Evolutionary conservation across 2,888 invertebrate species (phyloP).

Genomic region (Seira musarum): DNA sequence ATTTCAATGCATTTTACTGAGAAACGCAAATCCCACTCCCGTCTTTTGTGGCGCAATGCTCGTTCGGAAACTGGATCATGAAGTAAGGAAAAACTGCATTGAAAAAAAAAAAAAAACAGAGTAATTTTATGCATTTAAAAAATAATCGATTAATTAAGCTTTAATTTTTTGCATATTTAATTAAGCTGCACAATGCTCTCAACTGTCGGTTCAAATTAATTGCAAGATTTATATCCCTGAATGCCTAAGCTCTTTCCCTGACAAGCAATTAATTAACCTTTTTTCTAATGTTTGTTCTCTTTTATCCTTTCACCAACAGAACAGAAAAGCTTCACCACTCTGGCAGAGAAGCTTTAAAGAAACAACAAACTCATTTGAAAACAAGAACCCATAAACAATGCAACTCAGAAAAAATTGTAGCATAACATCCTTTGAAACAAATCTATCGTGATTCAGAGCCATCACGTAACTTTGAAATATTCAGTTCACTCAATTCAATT

Average conservation of each 20-base stretch:
- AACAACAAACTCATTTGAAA: too few species aligned
- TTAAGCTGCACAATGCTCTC: background rate
- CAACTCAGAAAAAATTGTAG: background rate
- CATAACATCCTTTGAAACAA: background rate
- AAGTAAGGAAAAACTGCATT: conserved; percentile 53
- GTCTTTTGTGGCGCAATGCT: conserved; percentile 19
- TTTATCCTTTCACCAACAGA: too few species aligned
- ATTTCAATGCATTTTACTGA: conserved; percentile 12
- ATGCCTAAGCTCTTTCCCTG: background rate
- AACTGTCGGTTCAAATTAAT: background rate
- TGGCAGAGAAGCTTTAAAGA: background rate
- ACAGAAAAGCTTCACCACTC: too few species aligned
- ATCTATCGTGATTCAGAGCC: background rate
- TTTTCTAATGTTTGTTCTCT: background rate
- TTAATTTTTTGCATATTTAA: background rate
- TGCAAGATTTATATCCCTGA: background rate
- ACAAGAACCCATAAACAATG: too few species aligned
- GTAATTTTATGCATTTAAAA: too few species aligned
- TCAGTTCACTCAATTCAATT: too few species aligned
- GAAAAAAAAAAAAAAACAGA: conserved; percentile 8
- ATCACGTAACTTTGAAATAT: too few species aligned
- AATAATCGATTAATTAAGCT: too few species aligned
- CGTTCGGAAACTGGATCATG: conserved; percentile 51
- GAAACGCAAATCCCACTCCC: conserved; percentile 43
- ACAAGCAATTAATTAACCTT: background rate